Evolutionary conservation across 2,797 vertebrate genomes (phyloP), one percentile per base, ranked within the genome.

Genomic region (Sebastes hubbsi): DNA sequence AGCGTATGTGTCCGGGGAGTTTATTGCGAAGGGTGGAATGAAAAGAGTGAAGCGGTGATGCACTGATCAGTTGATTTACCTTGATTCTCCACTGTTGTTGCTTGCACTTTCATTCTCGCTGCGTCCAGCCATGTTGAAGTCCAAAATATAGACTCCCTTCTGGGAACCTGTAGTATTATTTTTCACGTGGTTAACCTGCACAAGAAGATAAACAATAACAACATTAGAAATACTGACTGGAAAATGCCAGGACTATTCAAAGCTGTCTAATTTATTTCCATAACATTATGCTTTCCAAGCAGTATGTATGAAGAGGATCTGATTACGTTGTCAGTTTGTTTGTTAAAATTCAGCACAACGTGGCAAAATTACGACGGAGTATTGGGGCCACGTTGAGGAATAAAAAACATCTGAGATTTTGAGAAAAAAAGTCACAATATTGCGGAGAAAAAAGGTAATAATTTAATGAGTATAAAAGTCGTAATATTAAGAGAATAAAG

Each of bases 41-140:
- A 46, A 46, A 49, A 49, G 42, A 46, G 46, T 49, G 46, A 49
- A 49, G 16, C 46, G 46, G 18, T 49, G 42, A 46, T 46, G 42
- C 42, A 0, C 14, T 46, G 13, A 58, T 16, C 6, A 20, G 6
- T 3, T 38, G 11, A 8, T 72, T 95, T 97, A 99, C 98, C 98
- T 99, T 91, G 98, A 99, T 87, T 99, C 98, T 90, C 97, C 97
- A 86, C 97, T 98, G 91, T 97, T 98, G 94, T 99, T 99, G 96
- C 96, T 98, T 90, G 96, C 88, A 89, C 97, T 98, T 95, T 99
- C 98, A 89, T 99, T 97, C 94, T 99, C 98, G 90, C 97, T 98
- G 85, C 98, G 98, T 89, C 96, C 97, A 95, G 98, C 99, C 98
- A 99, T 99, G 94, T 93, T 97, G 95, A 95, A 90, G 80, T 86